phyloP scores from a whole-genome alignment of 35 echinoderm and acorn worm genomes.

The Apostichopus japonicus region DNA sequence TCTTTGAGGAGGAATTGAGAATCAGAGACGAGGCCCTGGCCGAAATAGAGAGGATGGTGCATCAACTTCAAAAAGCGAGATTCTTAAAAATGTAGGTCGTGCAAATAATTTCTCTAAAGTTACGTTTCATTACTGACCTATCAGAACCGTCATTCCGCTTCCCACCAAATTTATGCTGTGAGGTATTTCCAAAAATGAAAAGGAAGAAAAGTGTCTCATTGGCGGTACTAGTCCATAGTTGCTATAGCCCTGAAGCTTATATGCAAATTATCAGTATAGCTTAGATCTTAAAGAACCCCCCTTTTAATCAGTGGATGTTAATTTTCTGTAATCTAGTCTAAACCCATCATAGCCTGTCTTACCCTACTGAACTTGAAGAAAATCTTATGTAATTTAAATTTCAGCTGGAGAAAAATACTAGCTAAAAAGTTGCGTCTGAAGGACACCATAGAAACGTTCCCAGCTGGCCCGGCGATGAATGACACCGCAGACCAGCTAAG shows the following conservation, averaged over 20 bases:
- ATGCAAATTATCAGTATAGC: too few species aligned
- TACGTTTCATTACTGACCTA: too few species aligned
- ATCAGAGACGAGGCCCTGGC: constrained; percentile 61
- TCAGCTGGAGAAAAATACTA: constrained; percentile 70
- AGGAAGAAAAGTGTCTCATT: not conserved
- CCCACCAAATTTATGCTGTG: too few species aligned
- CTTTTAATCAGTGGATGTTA: not conserved
- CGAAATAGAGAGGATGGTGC: constrained; percentile 54
- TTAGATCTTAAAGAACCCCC: not conserved
- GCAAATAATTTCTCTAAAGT: too few species aligned
- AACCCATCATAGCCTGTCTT: too few species aligned
- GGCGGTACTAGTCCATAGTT: too few species aligned
- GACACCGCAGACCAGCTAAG: constrained; percentile 53
- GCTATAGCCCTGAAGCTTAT: too few species aligned
- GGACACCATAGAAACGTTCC: constrained; percentile 73
- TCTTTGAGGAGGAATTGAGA: constrained; percentile 51
- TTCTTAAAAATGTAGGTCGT: constrained; percentile 75
- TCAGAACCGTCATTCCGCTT: too few species aligned
- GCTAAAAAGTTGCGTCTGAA: constrained; percentile 60
- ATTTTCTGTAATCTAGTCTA: too few species aligned
- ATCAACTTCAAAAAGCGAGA: constrained; percentile 45
- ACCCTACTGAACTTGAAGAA: not conserved
- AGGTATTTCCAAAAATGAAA: too few species aligned
- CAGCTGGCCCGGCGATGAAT: constrained; percentile 70
- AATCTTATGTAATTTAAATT: not conserved